These are phyloP conservation scores for Lymantria dispar DNA, from an alignment of 2,888 invertebrate genomes.

Conservation along the genomic window DNA sequence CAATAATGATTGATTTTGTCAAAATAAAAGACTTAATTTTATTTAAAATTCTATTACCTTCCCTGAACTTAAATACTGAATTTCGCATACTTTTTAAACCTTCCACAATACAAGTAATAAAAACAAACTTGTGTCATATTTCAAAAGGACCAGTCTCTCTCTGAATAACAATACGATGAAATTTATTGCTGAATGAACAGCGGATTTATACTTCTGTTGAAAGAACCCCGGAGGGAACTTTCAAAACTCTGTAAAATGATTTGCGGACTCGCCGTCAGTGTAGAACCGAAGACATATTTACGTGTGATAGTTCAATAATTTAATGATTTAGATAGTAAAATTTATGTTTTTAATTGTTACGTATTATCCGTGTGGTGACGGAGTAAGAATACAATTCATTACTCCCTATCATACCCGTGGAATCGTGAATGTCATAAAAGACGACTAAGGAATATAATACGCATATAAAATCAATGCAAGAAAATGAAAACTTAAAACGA, in stretches of 20 bases:
- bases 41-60: neutral
- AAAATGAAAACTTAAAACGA: too few relatives aligned
- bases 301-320: too few relatives aligned
- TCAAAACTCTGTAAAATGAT: conserved; percentile 42
- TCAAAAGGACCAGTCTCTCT: conserved; percentile 41
- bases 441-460: too few relatives aligned
- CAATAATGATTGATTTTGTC: too few relatives aligned
- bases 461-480: too few relatives aligned
- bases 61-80: neutral
- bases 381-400: too few relatives aligned
- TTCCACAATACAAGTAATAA: conserved; percentile 41
- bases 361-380: too few relatives aligned
- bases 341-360: too few relatives aligned
- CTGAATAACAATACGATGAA: conserved; percentile 55
- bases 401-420: too few relatives aligned
- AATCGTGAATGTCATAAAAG: too few relatives aligned
- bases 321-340: too few relatives aligned
- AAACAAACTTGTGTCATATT: conserved; percentile 57
- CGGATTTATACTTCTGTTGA: conserved; percentile 46
- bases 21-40: too few relatives aligned
- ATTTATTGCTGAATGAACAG: conserved; percentile 54
- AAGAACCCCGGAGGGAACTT: conserved; percentile 40
- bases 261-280: conserved; percentile 28
- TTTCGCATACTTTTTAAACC: conserved; percentile 8
- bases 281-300: conserved; percentile 14